phyloP scores from a whole-genome alignment of 1,140 invertebrate genomes.

The Telenomus remus region DNA sequence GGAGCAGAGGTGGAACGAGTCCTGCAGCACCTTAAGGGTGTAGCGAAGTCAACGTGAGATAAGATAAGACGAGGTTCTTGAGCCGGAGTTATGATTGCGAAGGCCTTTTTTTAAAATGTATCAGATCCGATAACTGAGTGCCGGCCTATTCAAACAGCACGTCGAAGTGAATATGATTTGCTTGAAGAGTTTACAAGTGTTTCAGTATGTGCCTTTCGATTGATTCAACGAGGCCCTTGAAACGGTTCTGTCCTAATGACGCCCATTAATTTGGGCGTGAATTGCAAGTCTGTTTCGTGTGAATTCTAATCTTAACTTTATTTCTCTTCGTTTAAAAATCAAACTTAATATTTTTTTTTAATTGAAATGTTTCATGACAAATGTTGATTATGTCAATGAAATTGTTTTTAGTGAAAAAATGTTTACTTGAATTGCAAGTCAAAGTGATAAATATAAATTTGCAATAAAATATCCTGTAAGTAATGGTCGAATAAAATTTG shows the following conservation, averaged over 20 bases:
- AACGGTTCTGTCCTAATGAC: conserved; percentile 4
- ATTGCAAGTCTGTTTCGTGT: too few species aligned
- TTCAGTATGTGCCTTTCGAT: conserved; percentile 14
- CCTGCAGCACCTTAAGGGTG: conserved; percentile 56
- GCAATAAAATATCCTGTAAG: too few species aligned
- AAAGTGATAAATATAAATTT: too few species aligned
- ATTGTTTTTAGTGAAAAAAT: too few species aligned
- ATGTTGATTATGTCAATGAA: too few species aligned
- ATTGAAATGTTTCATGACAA: too few species aligned
- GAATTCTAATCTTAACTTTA: neutral
- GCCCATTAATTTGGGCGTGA: conserved; percentile 10
- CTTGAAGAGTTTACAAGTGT: conserved; percentile 23
- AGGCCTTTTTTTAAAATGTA: conserved; percentile 20
- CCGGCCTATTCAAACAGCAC: conserved; percentile 42
- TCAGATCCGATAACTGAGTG: conserved; percentile 46
- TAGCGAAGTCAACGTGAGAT: conserved; percentile 58
- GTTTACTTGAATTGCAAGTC: neutral
- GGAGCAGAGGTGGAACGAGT: conserved; percentile 30
- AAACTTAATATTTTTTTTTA: neutral
- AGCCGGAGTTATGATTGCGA: conserved; percentile 21
- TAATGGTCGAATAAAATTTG: too few species aligned
- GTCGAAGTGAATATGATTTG: conserved; percentile 15
- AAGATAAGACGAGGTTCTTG: conserved; percentile 58
- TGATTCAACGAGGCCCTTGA: conserved; percentile 24
- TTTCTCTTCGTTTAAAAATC: conserved; percentile 4